Conservation (phyloP, 2,797 vertebrate species). For the Protosalanx chinensis region DNA sequence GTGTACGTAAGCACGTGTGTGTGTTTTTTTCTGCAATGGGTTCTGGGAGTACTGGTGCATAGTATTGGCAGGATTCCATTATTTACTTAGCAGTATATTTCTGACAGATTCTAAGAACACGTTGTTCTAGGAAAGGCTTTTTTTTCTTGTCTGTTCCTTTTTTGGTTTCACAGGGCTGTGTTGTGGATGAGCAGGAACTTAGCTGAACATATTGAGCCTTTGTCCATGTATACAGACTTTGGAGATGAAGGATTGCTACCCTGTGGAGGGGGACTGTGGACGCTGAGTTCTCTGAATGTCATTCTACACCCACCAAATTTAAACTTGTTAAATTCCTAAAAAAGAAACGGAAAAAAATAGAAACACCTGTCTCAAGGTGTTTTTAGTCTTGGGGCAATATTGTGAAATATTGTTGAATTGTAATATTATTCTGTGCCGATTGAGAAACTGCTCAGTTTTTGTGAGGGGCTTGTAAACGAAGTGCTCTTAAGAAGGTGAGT, state of each 20-base stretch:
- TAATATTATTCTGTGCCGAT: neutral
- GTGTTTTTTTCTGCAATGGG: conserved; percentile 11
- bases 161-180: conserved; percentile 13
- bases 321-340: neutral
- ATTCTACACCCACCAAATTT: neutral
- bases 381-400: neutral
- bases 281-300: neutral
- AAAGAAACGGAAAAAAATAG: neutral
- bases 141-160: conserved; percentile 20
- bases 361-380: neutral
- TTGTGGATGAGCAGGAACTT: conserved; percentile 32
- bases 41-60: conserved; percentile 26
- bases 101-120: conserved; percentile 61
- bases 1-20: conserved; percentile 9
- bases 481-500: no score
- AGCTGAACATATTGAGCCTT: conserved; percentile 46
- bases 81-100: conserved; percentile 56
- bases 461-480: no score
- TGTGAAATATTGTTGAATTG: neutral
- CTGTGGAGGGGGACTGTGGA: neutral
- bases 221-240: conserved; percentile 36
- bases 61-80: conserved; percentile 50
- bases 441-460: neutral
- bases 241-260: conserved; percentile 13
- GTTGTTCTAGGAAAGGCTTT: conserved; percentile 44